Evolutionary conservation across 2,888 invertebrate species (phyloP), one percentile per base, ranked within the genome.

Genomic region (Cremastobaeus sp.): DNA sequence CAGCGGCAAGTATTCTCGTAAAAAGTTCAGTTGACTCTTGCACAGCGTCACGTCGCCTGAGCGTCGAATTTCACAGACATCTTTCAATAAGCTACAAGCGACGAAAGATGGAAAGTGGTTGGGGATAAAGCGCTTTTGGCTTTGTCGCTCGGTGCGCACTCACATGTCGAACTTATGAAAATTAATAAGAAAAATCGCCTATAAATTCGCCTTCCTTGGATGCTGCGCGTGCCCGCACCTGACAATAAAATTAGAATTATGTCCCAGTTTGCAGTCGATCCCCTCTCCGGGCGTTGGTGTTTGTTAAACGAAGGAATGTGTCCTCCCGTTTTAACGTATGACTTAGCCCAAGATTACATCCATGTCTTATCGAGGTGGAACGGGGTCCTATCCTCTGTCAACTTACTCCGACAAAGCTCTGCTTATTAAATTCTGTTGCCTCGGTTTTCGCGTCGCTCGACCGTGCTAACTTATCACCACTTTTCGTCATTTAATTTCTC

Each of bases 161-260:
- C 84, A 79, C 85, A 83, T 83, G 86, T 86, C 86, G 85, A 86
- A 87, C 84, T 87, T 87, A 86, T 84, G 86, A 87, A 86, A 87
- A 87, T 87, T 87, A 87, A 87, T 85, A 86, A 86, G 87, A 87
- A 86, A 87, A 87, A 86, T 86, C 83, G 84, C 81, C 83, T 85
- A 84, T 87, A 86, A 86, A 87, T 86, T 85, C 79, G 77, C 76
- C 78, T 79, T 66, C 79, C 77, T 78, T 74, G 55, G 72, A 57
- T 62, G 59, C 68, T 75, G 65, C 68, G 79, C 81, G 82, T 80
- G 78, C 77, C 81, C 77, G 70, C 82, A 76, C 68, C 45, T 71
- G 81, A 83, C 82, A 86, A 86, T 87, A 86, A 87, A 87, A 87
- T 86, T 84, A 85, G 84, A 87, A 86, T 87, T 85, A 86, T 85